Evolutionary conservation across 2,888 invertebrate genomes (phyloP), one percentile per base, ranked within the genome.

Genomic region (Dasysyrphus tricinctus): DNA sequence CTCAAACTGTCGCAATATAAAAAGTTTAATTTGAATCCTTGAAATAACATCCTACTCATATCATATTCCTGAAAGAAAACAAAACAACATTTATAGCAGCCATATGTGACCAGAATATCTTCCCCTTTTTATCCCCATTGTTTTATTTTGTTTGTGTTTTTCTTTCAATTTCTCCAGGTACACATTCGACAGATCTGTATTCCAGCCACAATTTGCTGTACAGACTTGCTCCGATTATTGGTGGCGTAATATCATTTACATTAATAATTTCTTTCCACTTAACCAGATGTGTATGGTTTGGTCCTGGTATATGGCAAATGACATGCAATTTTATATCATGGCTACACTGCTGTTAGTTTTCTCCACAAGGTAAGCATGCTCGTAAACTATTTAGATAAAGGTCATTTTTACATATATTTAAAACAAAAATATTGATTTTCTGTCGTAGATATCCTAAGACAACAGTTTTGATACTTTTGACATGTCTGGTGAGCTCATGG

Each of bases 211-310:
- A 0, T 94, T 96, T 24, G 93, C 94, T 76, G 96, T 96, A 90
- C 94, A 96, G 88, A 96, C 95, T n/a, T 97, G 97, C 90, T 94
- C 94, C 70, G 94, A 94, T 88, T 96, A 94, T 91, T 97, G 97
- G 97, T 97, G 97, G 97, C 93, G 97, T 80, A 97, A 97, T 90
- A 94, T 96, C n/a, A 93, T 97, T 16, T 97, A 96, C 91, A 95
- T 97, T 90, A 97, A 97, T 92, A 97, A 96, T 90, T 94, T 96
- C 90, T 97, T 94, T 91, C 95, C 96, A 0, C 95, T 95, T 90
- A 93, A 93, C 32, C 96, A 96, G 90, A 96, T 96, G 94, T 96
- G 96, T 91, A 96, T 96, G 96, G 94, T 96, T 79, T 96, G 96
- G 96, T 95, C 96, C 61, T 96, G 96, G 96, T 96, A 96, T 89